phyloP scores from a whole-genome alignment of 2,888 invertebrate genomes.

The Napeogenes sylphis region DNA sequence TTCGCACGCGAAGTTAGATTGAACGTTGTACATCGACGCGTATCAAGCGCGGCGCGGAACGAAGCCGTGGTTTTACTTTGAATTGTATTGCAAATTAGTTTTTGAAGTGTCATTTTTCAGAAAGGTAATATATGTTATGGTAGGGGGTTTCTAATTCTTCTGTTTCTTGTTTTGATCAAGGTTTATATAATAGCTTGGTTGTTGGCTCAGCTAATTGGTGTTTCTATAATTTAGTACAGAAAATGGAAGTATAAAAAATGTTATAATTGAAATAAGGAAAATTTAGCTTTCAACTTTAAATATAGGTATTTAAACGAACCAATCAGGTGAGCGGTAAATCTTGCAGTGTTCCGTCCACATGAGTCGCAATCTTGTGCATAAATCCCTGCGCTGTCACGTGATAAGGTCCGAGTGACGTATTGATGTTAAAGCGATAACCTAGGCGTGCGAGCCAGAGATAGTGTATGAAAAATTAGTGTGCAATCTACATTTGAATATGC shows the following conservation, averaged over 20 bases:
- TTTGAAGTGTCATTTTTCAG: slow-evolving; percentile 26
- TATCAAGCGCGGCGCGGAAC: slow-evolving; percentile 51
- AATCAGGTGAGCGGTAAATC: slow-evolving; percentile 19
- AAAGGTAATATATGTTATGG: slow-evolving; percentile 8
- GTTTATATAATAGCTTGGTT: no score
- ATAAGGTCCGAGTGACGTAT: slow-evolving; percentile 35
- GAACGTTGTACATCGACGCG: slow-evolving; percentile 62
- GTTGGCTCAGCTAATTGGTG: no score
- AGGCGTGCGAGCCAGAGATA: slow-evolving; percentile 2
- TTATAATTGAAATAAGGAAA: no score
- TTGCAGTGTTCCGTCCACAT: slow-evolving; percentile 36
- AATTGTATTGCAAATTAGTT: slow-evolving; percentile 66
- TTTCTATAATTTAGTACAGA: no score
- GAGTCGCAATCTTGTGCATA: slow-evolving; percentile 40
- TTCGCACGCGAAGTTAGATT: slow-evolving; percentile 66
- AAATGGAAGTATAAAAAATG: no score
- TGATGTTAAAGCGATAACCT: slow-evolving; percentile 18
- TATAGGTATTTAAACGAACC: slow-evolving; percentile 3
- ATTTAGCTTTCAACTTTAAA: not conserved
- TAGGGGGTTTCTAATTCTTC: slow-evolving; percentile 3
- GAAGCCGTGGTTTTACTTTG: slow-evolving; percentile 41
- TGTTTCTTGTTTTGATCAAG: not conserved
- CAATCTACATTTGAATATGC: not conserved
- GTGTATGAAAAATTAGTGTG: slow-evolving; percentile 6
- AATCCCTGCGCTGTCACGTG: slow-evolving; percentile 42